These are phyloP conservation scores for Carassius auratus DNA, from an alignment of 2,113 vertebrate genomes.

Conservation along the genomic window DNA sequence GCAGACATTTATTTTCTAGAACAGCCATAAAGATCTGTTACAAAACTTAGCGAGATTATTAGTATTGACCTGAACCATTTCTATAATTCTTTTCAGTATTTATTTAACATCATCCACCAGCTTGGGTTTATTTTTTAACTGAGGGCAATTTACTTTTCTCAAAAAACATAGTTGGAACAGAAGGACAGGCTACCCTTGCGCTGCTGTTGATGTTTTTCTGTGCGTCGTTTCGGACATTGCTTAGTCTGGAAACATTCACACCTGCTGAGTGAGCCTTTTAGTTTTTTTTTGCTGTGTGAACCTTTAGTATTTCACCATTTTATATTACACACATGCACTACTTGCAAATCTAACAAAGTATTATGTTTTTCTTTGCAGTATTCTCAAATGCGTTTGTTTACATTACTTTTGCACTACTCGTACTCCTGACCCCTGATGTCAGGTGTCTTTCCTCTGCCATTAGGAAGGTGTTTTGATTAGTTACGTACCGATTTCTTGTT, in stretches of 20 bases:
- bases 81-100: background rate
- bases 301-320: conserved; percentile 64
- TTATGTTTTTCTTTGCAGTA: conserved; percentile 28
- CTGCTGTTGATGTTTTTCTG: conserved; percentile 58
- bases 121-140: background rate
- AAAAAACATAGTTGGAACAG: background rate
- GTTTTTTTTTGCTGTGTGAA: conserved; percentile 54
- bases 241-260: conserved; percentile 66
- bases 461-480: background rate
- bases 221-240: conserved; percentile 70
- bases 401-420: background rate
- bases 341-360: background rate
- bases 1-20: background rate
- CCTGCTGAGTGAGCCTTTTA: conserved; percentile 67
- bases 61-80: background rate
- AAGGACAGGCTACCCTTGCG: conserved; percentile 35
- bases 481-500: background rate
- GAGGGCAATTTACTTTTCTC: background rate
- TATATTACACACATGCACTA: conserved; percentile 39
- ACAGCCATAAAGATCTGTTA: background rate
- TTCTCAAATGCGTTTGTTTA: background rate
- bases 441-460: background rate
- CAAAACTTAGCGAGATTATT: background rate
- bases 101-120: background rate
- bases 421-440: background rate